Evolutionary conservation across 2,797 vertebrate species (phyloP).

Genomic region (Danio albolineatus): DNA sequence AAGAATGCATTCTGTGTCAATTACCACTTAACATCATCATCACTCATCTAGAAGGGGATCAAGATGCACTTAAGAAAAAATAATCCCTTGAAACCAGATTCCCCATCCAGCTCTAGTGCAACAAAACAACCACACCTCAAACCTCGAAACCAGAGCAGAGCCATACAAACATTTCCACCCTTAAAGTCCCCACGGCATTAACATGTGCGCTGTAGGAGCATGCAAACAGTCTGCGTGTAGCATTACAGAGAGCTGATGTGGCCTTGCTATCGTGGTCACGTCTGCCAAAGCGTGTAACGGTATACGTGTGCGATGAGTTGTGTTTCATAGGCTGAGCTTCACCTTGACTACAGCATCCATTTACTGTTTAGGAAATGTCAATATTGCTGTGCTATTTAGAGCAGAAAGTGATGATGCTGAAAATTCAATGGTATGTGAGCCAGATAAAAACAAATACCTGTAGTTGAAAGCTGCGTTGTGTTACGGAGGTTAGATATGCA

Average conservation of each 20-base stretch:
- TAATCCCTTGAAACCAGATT: conserved; percentile 22
- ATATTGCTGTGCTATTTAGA: conserved; percentile 51
- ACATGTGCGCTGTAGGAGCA: conserved; percentile 2
- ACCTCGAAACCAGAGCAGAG: conserved; percentile 30
- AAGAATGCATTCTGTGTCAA: not conserved
- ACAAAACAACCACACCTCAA: conserved; percentile 21
- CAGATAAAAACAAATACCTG: not conserved
- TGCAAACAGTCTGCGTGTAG: conserved; percentile 12
- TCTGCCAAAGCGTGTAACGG: conserved; percentile 47
- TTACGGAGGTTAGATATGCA: not conserved
- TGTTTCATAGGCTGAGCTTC: conserved; percentile 35
- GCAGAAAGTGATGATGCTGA: conserved; percentile 28
- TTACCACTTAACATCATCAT: not conserved
- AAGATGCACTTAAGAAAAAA: conserved; percentile 6
- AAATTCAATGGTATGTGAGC: conserved; percentile 4
- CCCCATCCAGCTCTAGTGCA: conserved; percentile 12
- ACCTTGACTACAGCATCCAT: conserved; percentile 38
- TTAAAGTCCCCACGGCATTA: conserved; percentile 5
- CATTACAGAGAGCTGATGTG: conserved; percentile 13
- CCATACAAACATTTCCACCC: conserved; percentile 36
- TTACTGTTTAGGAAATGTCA: conserved; percentile 37
- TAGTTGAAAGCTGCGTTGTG: not conserved
- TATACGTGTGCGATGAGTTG: conserved; percentile 29
- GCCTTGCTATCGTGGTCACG: conserved; percentile 29
- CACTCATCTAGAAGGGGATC: conserved; percentile 3